phyloP scores from a whole-genome alignment of 2,113 vertebrate species.

The Apistogramma diplotaenia region DNA sequence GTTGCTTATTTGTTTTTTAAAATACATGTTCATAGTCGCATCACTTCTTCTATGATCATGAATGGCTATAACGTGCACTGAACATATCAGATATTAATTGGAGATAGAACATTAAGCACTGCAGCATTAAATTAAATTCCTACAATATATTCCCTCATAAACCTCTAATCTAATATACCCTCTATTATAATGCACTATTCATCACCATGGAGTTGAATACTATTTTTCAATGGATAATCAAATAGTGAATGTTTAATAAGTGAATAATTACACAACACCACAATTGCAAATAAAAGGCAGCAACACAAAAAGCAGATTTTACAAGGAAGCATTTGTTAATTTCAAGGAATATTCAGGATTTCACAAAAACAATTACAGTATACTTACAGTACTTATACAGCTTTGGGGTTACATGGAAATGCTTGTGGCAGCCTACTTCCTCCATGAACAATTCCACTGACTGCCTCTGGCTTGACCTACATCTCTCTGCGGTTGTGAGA shows the following conservation, averaged over 20 bases:
- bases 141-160: not conserved
- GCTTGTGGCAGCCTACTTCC: conserved; percentile 82
- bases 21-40: accelerated
- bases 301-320: no score
- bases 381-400: no score
- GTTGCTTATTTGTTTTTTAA: not conserved
- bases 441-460: conserved; percentile 81
- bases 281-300: no score
- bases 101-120: not conserved
- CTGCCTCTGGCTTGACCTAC: conserved; percentile 77
- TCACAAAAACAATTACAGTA: no score
- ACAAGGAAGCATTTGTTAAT: no score
- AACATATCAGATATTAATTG: not conserved
- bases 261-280: no score
- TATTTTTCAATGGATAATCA: no score
- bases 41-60: not conserved
- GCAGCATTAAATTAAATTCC: not conserved
- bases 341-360: no score
- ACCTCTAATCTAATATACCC: no score
- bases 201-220: no score
- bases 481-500: conserved; percentile 87
- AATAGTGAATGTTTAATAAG: no score
- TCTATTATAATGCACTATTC: no score
- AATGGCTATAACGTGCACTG: not conserved
- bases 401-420: conserved; percentile 86